Evolutionary conservation across 2,797 vertebrate genomes (phyloP).

Genomic region (Anas flavirostris): DNA sequence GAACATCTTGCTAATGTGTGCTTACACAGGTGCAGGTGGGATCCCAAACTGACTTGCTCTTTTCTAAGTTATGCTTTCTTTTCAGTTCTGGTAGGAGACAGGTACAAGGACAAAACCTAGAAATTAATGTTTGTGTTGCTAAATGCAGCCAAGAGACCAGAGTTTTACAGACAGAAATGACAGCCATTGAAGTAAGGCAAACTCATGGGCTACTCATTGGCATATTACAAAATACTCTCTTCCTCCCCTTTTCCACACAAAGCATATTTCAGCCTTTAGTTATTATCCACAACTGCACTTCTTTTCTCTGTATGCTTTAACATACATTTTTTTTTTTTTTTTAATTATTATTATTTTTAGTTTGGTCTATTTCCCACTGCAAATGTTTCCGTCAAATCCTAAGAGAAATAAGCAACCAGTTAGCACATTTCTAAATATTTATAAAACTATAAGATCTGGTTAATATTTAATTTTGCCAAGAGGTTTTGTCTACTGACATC

Average conservation of each 20-base stretch:
- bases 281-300: not conserved
- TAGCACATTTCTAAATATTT: slow-evolving; percentile 61
- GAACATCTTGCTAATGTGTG: accelerated
- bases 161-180: not conserved
- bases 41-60: accelerated
- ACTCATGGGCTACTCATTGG: not conserved
- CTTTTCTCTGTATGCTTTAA: not conserved
- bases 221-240: accelerated
- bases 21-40: not conserved
- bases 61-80: not conserved
- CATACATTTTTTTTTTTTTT: no score
- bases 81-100: not conserved
- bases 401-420: slow-evolving; percentile 17
- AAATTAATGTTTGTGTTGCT: accelerated
- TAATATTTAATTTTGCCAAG: slow-evolving; percentile 64
- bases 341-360: not conserved
- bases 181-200: not conserved
- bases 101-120: not conserved
- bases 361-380: slow-evolving; percentile 9
- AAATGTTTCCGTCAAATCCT: slow-evolving; percentile 15
- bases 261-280: not conserved
- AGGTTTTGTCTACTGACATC: slow-evolving; percentile 62
- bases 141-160: not conserved
- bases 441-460: slow-evolving; percentile 20
- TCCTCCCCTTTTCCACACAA: not conserved